Base-by-base conservation (phyloP, 2,113 vertebrate species). In the Syrrhaptes paradoxus region DNA sequence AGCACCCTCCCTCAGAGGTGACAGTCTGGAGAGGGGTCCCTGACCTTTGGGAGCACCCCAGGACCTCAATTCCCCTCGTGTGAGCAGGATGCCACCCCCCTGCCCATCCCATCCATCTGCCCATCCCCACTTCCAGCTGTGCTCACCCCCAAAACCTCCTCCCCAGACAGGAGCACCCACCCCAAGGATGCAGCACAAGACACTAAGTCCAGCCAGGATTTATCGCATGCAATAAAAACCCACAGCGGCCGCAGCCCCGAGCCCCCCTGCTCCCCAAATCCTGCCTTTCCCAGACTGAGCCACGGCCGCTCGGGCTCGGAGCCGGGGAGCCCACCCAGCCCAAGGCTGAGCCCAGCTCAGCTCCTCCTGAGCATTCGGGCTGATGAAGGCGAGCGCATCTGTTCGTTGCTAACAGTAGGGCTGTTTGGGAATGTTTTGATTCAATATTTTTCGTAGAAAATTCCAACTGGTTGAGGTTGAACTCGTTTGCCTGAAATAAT, bases 141-240 rank as follows among this genome's bases (percentile, higher is more conserved):
- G 41, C 41, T 28, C 18, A 1, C 45, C 45, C 58, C 70, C 41
- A 31, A 45, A 22, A 17, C 36, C 36, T 29, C 13, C 11, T 21
- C 9, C 19, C 13, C 21, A 14, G 20, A 49, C 3, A 7, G 1
- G 13, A 62, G 34, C 45, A 0, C 32, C 59, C 66, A 17, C 24
- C 58, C 52, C 38, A 13, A 11, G 18, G 15, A 22, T 17, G 31
- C n/a, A 3, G 15, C 55, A 19, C 26, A 16, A 11, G 6, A 3
- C 38, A 2, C 26, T 8, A 1, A 28, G 34, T 11, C 52, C 72
- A 43, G 10, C 58, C 54, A 9, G 3, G 0, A 11, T 0, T 13
- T 2, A 9, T 5, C 1, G 3, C 0, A 4, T 14, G 29, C 21
- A 4, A 38, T 1, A 7, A 13, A 16, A 26, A 11, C 25, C n/a